Evolutionary conservation across 2,888 invertebrate species (phyloP), one percentile per base, ranked within the genome.

Genomic region (Epinotia ramella): DNA sequence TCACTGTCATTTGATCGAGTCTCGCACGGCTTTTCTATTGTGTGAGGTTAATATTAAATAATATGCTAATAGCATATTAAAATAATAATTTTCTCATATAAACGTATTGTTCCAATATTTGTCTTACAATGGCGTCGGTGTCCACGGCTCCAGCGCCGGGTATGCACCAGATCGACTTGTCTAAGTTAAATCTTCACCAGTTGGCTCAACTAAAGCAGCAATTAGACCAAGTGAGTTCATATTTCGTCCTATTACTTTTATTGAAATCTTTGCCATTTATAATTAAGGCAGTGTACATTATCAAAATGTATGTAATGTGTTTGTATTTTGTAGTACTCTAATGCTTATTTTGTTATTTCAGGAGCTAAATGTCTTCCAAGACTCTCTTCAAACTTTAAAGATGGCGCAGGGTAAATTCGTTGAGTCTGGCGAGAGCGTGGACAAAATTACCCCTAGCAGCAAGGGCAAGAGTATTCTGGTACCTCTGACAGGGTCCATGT

Each of bases 401-500:
- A 95, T 97, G 85, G 98, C 98, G 9, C 98, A 99, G 90, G 96
- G 95, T 49, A 99, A 98, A 94, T 99, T 98, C 91, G 96, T 96
- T 76, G 97, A 97, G 84, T 98, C 98, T 0, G 97, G 97, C 68
- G 97, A 98, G 84, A 97, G 97, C 83, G 95, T 98, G 68, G 97
- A 97, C 78, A 97, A 97, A 91, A 95, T 98, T 74, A 96, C 96
- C 63, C 96, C 97, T 0, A 96, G 96, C 28, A 96, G 96, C 78
- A 96, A 97, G 86, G 97, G 98, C 83, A 97, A 97, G 86, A 96
- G 97, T 75, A 97, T 99, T 80, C 94, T 99, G 24, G 99, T 99
- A 18, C 99, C 99, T 1, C 95, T 99, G 16, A 99, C 99, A 16
- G 98, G 98, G 83, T 99, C 99, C 83, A 98, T 99, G 97, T 99